Base-by-base conservation (phyloP, 92 coral and sea anemone species). In the Actinostola sp. region DNA sequence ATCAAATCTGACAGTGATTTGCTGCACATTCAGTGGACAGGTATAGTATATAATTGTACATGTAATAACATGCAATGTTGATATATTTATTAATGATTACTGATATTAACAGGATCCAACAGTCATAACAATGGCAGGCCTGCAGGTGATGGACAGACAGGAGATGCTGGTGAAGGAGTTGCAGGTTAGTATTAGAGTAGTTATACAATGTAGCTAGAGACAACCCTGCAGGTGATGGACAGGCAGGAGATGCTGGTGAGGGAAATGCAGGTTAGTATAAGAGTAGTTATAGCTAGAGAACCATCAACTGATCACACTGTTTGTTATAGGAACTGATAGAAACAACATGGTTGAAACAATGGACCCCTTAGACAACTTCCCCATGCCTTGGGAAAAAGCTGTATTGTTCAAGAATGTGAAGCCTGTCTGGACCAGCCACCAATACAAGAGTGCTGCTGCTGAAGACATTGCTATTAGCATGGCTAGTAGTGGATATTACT, bases 61-160 rank as follows among this genome's bases (percentile, higher is more conserved):
- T n/a, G n/a, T n/a, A n/a, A n/a, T n/a, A n/a, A n/a, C n/a, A n/a
- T n/a, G n/a, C n/a, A n/a, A n/a, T n/a, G n/a, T n/a, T n/a, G n/a
- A n/a, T n/a, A n/a, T n/a, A n/a, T n/a, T n/a, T n/a, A n/a, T n/a
- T n/a, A n/a, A n/a, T n/a, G n/a, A n/a, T n/a, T n/a, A n/a, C n/a
- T 36, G 42, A 1, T 19, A 53, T 53, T 19, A 8, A 17, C 77
- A 95, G 99, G 99, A 35, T 91, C 97, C 61, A 95, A 95, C 75
- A 46, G 92, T 15, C 99, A 95, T 67, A 95, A 91, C 83, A 95
- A 95, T 79, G 96, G 96, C 29, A 88, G 82, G 62, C 99, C 99
- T 10, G 99, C 95, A 8, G 99, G 99, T 5, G 99, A 95, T 75
- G 99, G 99, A 0, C 99, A 95, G 77, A 92, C 96, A 0, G 99